Evolutionary conservation across 35 echinoderm and acorn worm genomes (phyloP).

Genomic region (Eucidaris tribuloides): DNA sequence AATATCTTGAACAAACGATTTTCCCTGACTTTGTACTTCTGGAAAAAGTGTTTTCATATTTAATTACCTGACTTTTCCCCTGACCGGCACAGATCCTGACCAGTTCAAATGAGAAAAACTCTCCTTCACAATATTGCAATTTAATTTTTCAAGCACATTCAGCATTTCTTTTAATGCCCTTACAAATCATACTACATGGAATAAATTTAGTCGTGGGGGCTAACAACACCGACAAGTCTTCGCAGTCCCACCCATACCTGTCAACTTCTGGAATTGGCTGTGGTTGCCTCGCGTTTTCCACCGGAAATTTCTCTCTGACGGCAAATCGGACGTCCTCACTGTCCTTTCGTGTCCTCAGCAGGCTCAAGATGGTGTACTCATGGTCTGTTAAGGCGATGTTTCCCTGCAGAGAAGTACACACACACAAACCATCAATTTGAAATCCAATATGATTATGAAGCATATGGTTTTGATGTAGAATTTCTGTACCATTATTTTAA

Average conservation of each 20-base stretch:
- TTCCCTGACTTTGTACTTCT: too few species aligned
- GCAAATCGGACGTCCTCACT: slow-evolving; percentile 96
- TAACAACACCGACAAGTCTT: background rate
- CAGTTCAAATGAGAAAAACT: too few species aligned
- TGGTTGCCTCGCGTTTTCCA: slow-evolving; percentile 65
- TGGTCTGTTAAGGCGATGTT: slow-evolving; percentile 89
- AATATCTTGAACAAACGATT: too few species aligned
- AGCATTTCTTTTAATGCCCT: too few species aligned
- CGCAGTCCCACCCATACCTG: slow-evolving; percentile 38
- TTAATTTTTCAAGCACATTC: too few species aligned
- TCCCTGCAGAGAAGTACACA: slow-evolving; percentile 50
- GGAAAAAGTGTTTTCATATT: too few species aligned
- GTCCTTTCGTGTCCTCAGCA: slow-evolving; percentile 75
- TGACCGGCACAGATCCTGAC: too few species aligned
- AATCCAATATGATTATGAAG: background rate
- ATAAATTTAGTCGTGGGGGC: background rate
- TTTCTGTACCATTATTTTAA: too few species aligned
- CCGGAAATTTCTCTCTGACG: slow-evolving; percentile 84
- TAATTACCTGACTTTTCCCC: too few species aligned
- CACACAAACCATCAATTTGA: background rate
- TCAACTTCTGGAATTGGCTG: slow-evolving; percentile 47
- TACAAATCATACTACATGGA: too few species aligned
- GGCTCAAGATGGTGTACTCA: slow-evolving; percentile 86
- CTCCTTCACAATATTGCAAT: too few species aligned
- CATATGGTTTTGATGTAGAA: background rate